Base-by-base conservation (phyloP, 2,113 vertebrate genomes). In the Muntiacus muntjak region DNA sequence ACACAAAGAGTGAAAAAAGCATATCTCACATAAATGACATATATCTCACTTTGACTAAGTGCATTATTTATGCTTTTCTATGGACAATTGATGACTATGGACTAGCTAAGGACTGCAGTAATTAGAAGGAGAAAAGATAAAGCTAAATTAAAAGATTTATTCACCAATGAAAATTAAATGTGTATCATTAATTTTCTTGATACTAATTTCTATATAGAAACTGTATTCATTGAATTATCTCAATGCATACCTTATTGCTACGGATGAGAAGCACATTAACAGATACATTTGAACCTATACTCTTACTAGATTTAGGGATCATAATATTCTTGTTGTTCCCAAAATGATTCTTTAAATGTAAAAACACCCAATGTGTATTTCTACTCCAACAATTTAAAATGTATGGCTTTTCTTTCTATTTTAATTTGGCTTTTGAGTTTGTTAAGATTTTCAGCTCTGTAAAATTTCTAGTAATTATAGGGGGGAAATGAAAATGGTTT, bases 1-100 rank as follows among this genome's bases (percentile, higher is more conserved):
- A 91, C 30, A 79, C 89, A 89, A 96, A 93, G 95, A 97, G 25
- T 7, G 71, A 98, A 91, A 62, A 94, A 92, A 92, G 81, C 94
- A 93, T 91, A 82, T 89, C 93, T 98, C 36, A 14, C n/a, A 45
- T 81, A 91, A 40, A 92, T 95, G 93, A 96, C 40, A 82, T 52
- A 55, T 64, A 97, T 97, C 95, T 87, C 87, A 96, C 76, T 95
- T 19, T 67, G 76, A 87, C 52, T 40, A 64, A 55, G 54, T 95
- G 74, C 17, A 84, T 92, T 79, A 47, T 60, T 94, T 91, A 86
- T 78, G 60, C 36, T 86, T 92, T 90, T 54, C 45, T 87, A 17
- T 36, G 25, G 26, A 91, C 4, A 11, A 93, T 12, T 55, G 52
- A 97, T 67, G 85, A 36, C 15, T 21, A 52, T 2, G 55, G 87